Base-by-base conservation (phyloP, 2,113 vertebrate genomes). In the Rhegmatorhina hoffmannsi region DNA sequence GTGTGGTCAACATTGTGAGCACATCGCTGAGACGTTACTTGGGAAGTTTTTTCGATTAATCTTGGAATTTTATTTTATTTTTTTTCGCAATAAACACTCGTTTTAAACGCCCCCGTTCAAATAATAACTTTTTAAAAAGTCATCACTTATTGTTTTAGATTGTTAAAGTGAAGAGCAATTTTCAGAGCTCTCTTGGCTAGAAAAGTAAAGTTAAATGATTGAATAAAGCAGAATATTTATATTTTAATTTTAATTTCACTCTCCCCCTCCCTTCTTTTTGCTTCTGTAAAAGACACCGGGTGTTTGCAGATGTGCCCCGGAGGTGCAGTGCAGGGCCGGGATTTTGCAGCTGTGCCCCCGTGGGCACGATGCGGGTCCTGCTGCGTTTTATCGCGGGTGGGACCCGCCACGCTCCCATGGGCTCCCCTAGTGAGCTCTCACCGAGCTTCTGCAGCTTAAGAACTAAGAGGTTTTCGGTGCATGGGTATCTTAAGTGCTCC, bases 261-360 rank as follows among this genome's bases (percentile, higher is more conserved):
- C n/a, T 25, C 0, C 0, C 4, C 2, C 10, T 5, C 2, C 24
- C 6, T 49, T 33, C 17, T 58, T 50, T 85, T 58, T 3, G 9
- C 70, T 34, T 28, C 25, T 46, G 52, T 44, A 10, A 31, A 55
- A 82, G 25, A 7, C 58, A 28, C 6, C 3, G 59, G 11, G 12
- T 9, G 63, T 78, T 75, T 60, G 25, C 53, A 70, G 72, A 4
- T 17, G 63, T 11, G 56, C 25, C 46, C 12, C n/a, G 73, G 4
- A 50, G 28, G n/a, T 69, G 52, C 75, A 6, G 16, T 0, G 44
- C 70, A 7, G 52, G 44, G 9, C 11, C 12, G 14, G 74, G 17
- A 10, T 58, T 59, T 59, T 40, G n/a, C 66, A 69, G 72, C 29
- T 38, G 60, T 38, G 76, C 14, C 47, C 44, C 40, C 26, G 55